Base-by-base conservation (phyloP, 2,797 vertebrate genomes). In the Ibycter americanus region DNA sequence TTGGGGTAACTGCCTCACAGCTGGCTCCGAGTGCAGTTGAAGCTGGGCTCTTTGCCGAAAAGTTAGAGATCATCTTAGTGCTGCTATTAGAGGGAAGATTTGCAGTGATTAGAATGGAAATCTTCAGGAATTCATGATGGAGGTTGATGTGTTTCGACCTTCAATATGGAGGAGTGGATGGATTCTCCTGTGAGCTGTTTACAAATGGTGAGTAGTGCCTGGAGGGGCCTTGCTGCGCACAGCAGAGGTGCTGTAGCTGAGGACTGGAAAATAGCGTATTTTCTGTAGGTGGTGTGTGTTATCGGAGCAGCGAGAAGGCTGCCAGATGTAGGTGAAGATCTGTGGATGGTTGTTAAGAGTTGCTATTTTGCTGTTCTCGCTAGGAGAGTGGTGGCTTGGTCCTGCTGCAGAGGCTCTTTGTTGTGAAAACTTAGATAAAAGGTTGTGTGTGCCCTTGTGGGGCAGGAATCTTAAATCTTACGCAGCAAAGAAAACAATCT, bases 111-210 rank as follows among this genome's bases (percentile, higher is more conserved):
- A 22, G 21, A 8, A 8, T 19, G 21, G 9, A 20, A 54, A 8
- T 5, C 27, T 26, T 17, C 10, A 4, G 40, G 13, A 61, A 5
- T 34, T 44, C 6, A 6, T 4, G 11, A 14, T 5, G 31, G n/a
- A 17, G 15, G 19, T 29, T 20, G 34, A 11, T 3, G 17, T 4
- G 8, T 15, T 62, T 22, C n/a, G 55, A 23, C 61, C 47, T 56
- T 22, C 29, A 8, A 17, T 8, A 44, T 2, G 3, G 26, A 27
- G 0, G 1, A 54, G 44, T 2, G 20, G 40, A 11, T 3, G 26
- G 40, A 14, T 55, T 59, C 67, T 63, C 34, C 54, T 42, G 34
- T 17, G 34, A 65, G 59, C 8, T 0, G 8, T 40, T 71, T 67
- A 14, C 32, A 55, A 71, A 55, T 9, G 0, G 44, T 80, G 32